phyloP scores from a whole-genome alignment of 2,888 invertebrate species.

The Miltochrista miniata region DNA sequence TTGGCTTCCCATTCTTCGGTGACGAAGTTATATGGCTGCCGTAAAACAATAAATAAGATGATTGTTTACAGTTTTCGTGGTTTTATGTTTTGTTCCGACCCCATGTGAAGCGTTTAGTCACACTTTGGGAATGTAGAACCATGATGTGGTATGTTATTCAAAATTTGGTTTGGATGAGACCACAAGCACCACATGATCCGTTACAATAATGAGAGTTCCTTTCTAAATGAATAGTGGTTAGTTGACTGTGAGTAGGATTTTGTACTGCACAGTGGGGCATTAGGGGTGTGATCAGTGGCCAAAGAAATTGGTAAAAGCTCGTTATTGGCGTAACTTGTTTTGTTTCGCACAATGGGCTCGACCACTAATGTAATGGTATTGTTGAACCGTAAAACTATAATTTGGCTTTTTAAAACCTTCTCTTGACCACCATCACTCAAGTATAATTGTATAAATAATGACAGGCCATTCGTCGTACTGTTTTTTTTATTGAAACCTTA shows the following conservation, averaged over 20 bases:
- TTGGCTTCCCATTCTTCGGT: conserved; percentile 62
- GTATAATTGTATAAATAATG: conserved; percentile 4
- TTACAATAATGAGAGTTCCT: conserved; percentile 49
- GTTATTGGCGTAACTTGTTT: conserved; percentile 51
- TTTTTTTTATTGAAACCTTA: no score
- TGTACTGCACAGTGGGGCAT: conserved; percentile 52
- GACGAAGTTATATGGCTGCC: conserved; percentile 72
- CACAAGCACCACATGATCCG: conserved; percentile 48
- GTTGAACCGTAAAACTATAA: conserved; percentile 20
- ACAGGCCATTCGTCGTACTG: no score
- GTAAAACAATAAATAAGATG: conserved; percentile 79
- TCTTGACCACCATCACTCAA: not conserved
- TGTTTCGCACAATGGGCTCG: conserved; percentile 22
- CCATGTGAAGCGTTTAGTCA: conserved; percentile 66
- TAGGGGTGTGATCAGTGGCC: conserved; percentile 44
- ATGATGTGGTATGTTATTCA: conserved; percentile 62
- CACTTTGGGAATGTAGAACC: conserved; percentile 52
- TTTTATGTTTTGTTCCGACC: conserved; percentile 56
- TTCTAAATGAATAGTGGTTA: conserved; percentile 46
- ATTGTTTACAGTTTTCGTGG: conserved; percentile 74
- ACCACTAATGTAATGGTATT: conserved; percentile 30
- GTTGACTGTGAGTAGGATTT: conserved; percentile 18
- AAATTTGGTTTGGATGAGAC: conserved; percentile 53
- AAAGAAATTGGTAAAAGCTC: conserved; percentile 48
- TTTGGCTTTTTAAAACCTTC: conserved; percentile 15